Conservation (phyloP, 1,140 invertebrate genomes). For the Drosophila grimshawi region DNA sequence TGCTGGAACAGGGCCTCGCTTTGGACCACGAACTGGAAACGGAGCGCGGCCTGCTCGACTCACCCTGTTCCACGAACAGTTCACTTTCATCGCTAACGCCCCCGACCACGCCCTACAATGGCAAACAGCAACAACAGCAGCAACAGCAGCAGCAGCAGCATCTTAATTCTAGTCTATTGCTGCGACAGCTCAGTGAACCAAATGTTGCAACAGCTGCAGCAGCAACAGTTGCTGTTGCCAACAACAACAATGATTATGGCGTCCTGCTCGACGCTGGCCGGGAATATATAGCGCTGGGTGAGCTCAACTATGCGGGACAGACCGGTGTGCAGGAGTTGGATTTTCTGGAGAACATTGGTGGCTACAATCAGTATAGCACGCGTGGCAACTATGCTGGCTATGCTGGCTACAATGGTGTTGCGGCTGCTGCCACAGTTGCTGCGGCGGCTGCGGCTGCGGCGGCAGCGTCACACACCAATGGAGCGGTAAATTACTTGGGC, state of each 20-base stretch:
- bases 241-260: conserved; percentile 53
- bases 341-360: conserved; percentile 67
- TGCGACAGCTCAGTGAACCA: conserved; percentile 68
- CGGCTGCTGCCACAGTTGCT: conserved; percentile 6
- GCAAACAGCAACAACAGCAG: conserved; percentile 23
- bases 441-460: conserved; percentile 16
- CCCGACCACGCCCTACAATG: conserved; percentile 76
- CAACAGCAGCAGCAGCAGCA: conserved; percentile 19
- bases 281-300: conserved; percentile 71
- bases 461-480: conserved; percentile 70
- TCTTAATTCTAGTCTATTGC: conserved; percentile 43
- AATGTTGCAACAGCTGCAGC: conserved; percentile 17
- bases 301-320: conserved; percentile 55
- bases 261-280: conserved; percentile 65
- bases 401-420: conserved; percentile 46
- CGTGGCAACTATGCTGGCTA: conserved; percentile 49
- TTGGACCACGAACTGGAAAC: conserved; percentile 57
- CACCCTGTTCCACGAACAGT: conserved; percentile 77
- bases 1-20: conserved; percentile 65
- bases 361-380: conserved; percentile 49
- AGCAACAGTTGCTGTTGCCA: conserved; percentile 7
- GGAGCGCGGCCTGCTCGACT: conserved; percentile 63
- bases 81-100: conserved; percentile 78
- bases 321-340: conserved; percentile 60
- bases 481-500: conserved; percentile 77